These are phyloP conservation scores for Hippasteria phrygiana DNA, from an alignment of 53 echinoderm and acorn worm genomes.

Conservation along the genomic window DNA sequence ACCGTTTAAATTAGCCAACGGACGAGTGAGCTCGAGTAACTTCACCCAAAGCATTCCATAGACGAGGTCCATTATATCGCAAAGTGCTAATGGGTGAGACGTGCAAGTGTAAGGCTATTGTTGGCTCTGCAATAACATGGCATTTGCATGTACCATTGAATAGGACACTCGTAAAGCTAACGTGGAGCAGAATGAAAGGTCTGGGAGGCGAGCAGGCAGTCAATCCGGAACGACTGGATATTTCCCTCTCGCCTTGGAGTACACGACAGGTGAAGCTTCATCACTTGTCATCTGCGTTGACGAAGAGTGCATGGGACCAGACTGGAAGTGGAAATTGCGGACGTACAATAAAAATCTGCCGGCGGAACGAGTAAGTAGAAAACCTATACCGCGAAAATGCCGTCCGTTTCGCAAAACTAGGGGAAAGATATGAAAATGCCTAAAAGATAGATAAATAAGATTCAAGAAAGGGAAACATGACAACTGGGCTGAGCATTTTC, in stretches of 20 bases:
- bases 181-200: neutral
- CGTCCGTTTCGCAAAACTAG: too few relatives aligned
- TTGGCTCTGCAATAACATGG: too few relatives aligned
- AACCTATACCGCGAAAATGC: neutral
- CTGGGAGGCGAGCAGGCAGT: neutral
- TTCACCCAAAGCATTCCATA: too few relatives aligned
- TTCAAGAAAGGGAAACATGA: too few relatives aligned
- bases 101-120: too few relatives aligned
- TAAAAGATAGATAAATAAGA: too few relatives aligned
- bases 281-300: neutral
- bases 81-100: too few relatives aligned
- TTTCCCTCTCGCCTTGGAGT: neutral
- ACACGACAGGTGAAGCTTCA: neutral
- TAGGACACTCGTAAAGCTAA: neutral
- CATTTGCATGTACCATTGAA: neutral
- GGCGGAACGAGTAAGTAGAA: slow-evolving; percentile 25
- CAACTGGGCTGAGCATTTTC: too few relatives aligned
- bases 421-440: neutral
- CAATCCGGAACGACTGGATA: neutral
- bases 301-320: neutral
- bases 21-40: too few relatives aligned
- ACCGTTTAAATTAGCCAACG: too few relatives aligned
- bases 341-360: neutral
- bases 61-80: too few relatives aligned
- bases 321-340: slow-evolving; percentile 16